Evolutionary conservation across 2,888 invertebrate species (phyloP), one percentile per base, ranked within the genome.

Genomic region (Aricia artaxerxes): DNA sequence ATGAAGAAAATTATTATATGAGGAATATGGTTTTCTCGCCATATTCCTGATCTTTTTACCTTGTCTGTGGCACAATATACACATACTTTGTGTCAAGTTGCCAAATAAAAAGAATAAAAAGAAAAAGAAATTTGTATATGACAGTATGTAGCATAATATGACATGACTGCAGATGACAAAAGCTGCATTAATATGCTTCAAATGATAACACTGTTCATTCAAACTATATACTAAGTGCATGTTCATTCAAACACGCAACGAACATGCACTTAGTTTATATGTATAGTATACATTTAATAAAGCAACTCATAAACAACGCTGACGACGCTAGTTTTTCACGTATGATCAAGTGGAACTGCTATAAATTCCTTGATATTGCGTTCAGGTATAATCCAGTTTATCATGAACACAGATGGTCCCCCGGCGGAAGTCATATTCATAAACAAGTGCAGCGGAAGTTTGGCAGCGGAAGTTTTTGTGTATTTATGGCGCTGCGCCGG

Each of bases 391-490:
- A 73, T 77, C 75, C 80, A 80, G 80, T 81, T 76, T 79, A 81
- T 81, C 81, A 81, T 82, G 78, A 76, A 73, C 64, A 78, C 79
- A 77, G 76, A 80, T 79, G 80, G 86, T 87, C 88, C 87, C 89
- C 84, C 83, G 87, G 87, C 87, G 87, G 84, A 84, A 83, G 87
- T 85, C 85, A 88, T 88, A 86, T 89, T 89, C 91, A 91, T 92
- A 92, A 92, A 92, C 90, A 90, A 91, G 86, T 89, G 90, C 90
- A 91, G 85, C 84, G 87, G 89, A 90, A 91, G 86, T 92, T 93
- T 91, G 92, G 92, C 91, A 92, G 87, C 82, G 78, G 86, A 90
- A 90, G 88, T 92, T 92, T 91, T 92, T 90, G 88, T 87, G 87
- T 92, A 91, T 92, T 91, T 91, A 91, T 89, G 87, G 86, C 85